phyloP scores from a whole-genome alignment of 2,888 invertebrate genomes.

The Ecliptopera silaceata region DNA sequence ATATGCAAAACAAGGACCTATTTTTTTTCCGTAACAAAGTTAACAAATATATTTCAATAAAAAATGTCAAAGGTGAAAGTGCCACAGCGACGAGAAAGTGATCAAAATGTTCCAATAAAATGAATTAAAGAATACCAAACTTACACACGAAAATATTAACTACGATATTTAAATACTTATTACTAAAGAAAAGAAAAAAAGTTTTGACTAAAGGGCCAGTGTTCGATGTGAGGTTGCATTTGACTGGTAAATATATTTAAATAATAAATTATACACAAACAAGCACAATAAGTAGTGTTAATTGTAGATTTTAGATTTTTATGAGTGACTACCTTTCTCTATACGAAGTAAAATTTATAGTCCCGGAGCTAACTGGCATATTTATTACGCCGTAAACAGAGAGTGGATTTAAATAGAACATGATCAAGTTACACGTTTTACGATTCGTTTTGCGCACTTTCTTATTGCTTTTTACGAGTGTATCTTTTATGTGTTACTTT shows the following conservation, averaged over 20 bases:
- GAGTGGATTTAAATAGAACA: conserved; percentile 12
- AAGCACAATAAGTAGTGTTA: conserved; percentile 50
- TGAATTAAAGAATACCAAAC: conserved; percentile 53
- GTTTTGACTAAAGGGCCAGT: conserved; percentile 76
- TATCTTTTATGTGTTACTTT: conserved; percentile 5
- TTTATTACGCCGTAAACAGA: conserved; percentile 21
- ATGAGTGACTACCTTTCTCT: conserved; percentile 6
- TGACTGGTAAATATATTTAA: conserved; percentile 33
- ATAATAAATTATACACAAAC: conserved; percentile 56
- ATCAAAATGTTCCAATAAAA: conserved; percentile 40
- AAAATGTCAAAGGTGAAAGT: conserved; percentile 18
- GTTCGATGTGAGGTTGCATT: conserved; percentile 65
- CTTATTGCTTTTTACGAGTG: conserved; percentile 12
- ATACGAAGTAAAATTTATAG: conserved; percentile 8
- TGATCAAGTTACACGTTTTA: conserved; percentile 16
- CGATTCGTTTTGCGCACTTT: conserved; percentile 2
- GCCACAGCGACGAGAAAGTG: conserved; percentile 33
- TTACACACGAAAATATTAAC: conserved; percentile 56
- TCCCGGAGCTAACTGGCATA: conserved; percentile 9
- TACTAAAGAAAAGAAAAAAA: conserved; percentile 59
- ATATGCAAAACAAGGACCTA: too few relatives aligned
- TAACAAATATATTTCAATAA: not conserved
- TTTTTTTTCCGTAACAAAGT: conserved; percentile 9
- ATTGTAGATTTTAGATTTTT: conserved; percentile 41
- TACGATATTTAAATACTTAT: conserved; percentile 73